Evolutionary conservation across 2,113 vertebrate species (phyloP).

Genomic region (Cyanoderma ruficeps): DNA sequence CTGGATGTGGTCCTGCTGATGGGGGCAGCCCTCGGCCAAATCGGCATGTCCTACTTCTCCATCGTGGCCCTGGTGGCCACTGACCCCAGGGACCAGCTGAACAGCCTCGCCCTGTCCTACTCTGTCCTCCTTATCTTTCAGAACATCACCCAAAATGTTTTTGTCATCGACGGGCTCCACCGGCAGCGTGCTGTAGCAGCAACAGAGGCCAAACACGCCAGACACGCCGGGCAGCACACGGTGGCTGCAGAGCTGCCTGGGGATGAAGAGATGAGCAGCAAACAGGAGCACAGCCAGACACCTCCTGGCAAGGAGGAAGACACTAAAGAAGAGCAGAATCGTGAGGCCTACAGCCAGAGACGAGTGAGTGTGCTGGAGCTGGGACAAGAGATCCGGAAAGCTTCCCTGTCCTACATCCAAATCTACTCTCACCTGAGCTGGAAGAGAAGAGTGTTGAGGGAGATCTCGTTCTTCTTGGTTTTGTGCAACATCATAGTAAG

Average conservation of each 20-base stretch:
- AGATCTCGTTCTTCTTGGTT: constrained; percentile 88
- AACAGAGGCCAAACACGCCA: not conserved
- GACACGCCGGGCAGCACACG: accelerated
- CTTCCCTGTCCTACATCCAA: constrained; percentile 66
- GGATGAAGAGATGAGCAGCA: not conserved
- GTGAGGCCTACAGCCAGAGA: not conserved
- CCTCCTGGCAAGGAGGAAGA: not conserved
- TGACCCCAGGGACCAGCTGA: constrained; percentile 50
- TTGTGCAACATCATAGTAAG: constrained; percentile 88
- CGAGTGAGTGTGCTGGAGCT: constrained; percentile 55
- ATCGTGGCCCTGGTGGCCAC: constrained; percentile 84
- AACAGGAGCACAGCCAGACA: not conserved
- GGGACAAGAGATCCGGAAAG: constrained; percentile 58
- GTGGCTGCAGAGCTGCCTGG: not conserved
- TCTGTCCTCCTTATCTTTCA: constrained; percentile 85
- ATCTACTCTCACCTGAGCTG: constrained; percentile 69
- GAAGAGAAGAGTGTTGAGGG: constrained; percentile 78
- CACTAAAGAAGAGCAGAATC: not conserved
- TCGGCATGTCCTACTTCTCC: constrained; percentile 86
- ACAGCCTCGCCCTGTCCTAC: constrained; percentile 82
- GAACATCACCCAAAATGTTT: constrained; percentile 87
- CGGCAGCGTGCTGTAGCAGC: constrained; percentile 51
- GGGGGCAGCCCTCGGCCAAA: constrained; percentile 81
- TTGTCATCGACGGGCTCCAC: constrained; percentile 89
- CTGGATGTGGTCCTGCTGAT: constrained; percentile 86